Evolutionary conservation across 1,140 invertebrate genomes (phyloP), one percentile per base, ranked within the genome.

Genomic region (Drosophila nigromelanica): DNA sequence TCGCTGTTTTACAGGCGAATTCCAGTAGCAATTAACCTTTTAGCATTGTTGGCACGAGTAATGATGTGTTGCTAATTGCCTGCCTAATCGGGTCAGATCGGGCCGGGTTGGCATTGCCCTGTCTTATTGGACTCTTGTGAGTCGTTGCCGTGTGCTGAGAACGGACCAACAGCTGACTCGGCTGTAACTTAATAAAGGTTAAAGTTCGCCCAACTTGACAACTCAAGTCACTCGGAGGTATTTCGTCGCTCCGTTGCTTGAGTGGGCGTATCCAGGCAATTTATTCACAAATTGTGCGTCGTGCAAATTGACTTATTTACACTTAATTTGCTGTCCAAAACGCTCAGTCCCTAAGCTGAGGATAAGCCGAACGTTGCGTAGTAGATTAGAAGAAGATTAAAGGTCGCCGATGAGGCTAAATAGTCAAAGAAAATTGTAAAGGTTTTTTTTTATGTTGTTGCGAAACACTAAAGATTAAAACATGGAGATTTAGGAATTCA

Each of bases 31-130:
- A 86, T 87, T 86, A 86, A 87, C 81, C 82, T 78, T 86, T 87
- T 76, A 78, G 62, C 60, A 70, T 73, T 87, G 81, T 87, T 86
- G 81, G 81, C 81, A 87, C 71, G 76, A 71, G 78, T 86, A 86
- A 86, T 86, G 82, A 86, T 74, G 82, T 87, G 81, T 78, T 86
- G 78, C 81, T 85, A 85, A 85, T 85, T 85, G 81, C 69, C 66
- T 71, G 62, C 59, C 60, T 60, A 77, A 62, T 69, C 7, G 42
- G 47, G 78, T 78, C 70, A 48, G 55, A 42, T 24, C 3, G 14
- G 18, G 56, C 60, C 51, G 72, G 51, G 72, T 73, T 33, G 75
- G 80, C 71, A 64, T 66, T 61, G 47, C 30, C 12, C 30, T 35
- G 50, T 61, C 59, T 37, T 56, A 42, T 68, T 54, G 48, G 48